phyloP scores from a whole-genome alignment of 2,888 invertebrate genomes.

The Timandra comae region DNA sequence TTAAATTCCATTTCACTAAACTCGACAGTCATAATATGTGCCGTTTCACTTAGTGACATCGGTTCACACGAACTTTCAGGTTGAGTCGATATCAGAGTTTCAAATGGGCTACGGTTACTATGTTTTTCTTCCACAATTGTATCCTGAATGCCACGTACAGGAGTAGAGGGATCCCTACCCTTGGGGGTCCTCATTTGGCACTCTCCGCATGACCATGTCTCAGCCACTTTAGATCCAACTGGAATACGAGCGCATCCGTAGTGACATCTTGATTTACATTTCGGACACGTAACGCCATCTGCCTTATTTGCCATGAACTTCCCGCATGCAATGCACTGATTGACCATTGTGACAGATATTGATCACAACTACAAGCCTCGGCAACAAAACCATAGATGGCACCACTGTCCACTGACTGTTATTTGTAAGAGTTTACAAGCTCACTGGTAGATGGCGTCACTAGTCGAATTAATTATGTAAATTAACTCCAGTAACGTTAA shows the following conservation, averaged over 20 bases:
- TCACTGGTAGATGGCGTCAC: not conserved
- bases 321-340: not conserved
- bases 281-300: not conserved
- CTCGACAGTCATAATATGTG: not conserved
- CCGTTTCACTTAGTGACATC: not conserved
- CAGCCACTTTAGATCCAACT: not conserved
- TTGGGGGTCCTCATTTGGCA: not conserved
- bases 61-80: not conserved
- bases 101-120: too few relatives aligned
- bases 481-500: too few relatives aligned
- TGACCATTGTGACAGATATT: not conserved
- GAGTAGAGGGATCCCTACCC: not conserved
- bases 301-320: not conserved
- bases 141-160: not conserved
- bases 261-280: not conserved
- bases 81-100: too few relatives aligned
- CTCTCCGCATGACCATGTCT: not conserved
- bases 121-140: not conserved
- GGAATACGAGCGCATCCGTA: not conserved
- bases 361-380: not conserved
- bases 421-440: not conserved
- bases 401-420: not conserved
- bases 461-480: too few relatives aligned
- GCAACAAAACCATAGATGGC: not conserved
- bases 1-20: not conserved